phyloP scores from a whole-genome alignment of 2,113 vertebrate species.

The Pseudorasbora parva region DNA sequence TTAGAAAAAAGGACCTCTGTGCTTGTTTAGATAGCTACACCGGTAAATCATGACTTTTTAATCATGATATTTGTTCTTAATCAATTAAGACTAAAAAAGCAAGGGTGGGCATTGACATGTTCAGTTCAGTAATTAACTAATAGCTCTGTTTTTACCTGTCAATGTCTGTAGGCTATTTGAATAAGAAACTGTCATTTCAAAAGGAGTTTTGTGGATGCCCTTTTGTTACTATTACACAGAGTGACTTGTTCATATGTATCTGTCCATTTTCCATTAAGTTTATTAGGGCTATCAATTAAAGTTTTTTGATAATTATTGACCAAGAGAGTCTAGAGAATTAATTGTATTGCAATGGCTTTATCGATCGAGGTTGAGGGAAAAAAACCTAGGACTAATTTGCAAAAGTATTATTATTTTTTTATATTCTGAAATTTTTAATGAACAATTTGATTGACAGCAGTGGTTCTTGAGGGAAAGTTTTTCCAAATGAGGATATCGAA shows the following conservation, averaged over 20 bases:
- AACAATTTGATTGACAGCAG: too few species aligned
- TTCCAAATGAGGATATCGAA: too few species aligned
- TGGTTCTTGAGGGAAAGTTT: too few species aligned
- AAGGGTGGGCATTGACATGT: neutral
- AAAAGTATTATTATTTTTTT: too few species aligned
- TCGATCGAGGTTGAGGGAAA: too few species aligned
- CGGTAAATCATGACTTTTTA: neutral
- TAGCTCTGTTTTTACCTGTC: neutral
- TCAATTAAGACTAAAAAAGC: neutral
- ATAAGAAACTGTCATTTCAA: neutral
- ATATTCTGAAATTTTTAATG: too few species aligned
- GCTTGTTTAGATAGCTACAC: too few species aligned
- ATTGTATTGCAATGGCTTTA: too few species aligned
- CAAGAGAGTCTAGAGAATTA: too few species aligned
- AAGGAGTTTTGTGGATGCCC: neutral
- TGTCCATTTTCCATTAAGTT: neutral
- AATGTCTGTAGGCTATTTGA: neutral
- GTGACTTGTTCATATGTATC: neutral
- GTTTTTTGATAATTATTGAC: too few species aligned
- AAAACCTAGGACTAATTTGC: too few species aligned
- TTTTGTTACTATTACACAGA: neutral
- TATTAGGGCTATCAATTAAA: neutral
- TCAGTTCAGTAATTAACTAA: neutral
- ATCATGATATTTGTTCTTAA: neutral
- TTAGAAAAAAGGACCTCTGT: constrained; percentile 7